These are phyloP conservation scores for Gasterosteus nipponicus DNA, from an alignment of 2,113 vertebrate genomes.

Conservation along the genomic window DNA sequence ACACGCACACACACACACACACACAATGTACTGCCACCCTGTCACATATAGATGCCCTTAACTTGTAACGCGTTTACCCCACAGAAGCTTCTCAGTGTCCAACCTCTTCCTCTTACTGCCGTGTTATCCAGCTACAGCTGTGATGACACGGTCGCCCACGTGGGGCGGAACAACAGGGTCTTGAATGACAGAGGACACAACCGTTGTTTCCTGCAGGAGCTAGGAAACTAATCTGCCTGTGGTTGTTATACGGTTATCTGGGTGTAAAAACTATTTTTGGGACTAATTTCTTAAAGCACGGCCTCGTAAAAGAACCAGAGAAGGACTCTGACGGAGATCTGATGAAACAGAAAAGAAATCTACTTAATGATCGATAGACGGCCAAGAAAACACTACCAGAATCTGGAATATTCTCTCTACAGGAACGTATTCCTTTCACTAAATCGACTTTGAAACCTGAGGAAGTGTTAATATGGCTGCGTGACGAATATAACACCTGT, in stretches of 20 bases:
- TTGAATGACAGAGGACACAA: slow-evolving; percentile 38
- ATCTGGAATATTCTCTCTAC: slow-evolving; percentile 2
- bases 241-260: slow-evolving; percentile 1
- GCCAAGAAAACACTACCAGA: background rate
- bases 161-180: background rate
- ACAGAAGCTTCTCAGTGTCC: slow-evolving; percentile 24
- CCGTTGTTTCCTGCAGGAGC: background rate
- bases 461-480: background rate
- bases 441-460: slow-evolving; percentile 10
- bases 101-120: slow-evolving; percentile 35
- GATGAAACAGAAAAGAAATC: background rate
- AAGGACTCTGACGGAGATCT: background rate
- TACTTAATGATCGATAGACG: background rate
- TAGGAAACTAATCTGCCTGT: slow-evolving; percentile 5
- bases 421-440: background rate
- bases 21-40: background rate
- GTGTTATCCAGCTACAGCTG: slow-evolving; percentile 38
- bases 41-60: slow-evolving; percentile 11
- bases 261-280: background rate
- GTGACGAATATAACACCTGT: background rate
- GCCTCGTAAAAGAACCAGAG: background rate
- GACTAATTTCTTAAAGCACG: background rate
- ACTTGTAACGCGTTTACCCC: slow-evolving; percentile 15
- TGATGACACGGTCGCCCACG: slow-evolving; percentile 32
- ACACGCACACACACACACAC: background rate